Percentiles rank a stretch among this genome's conserved stretches.
phyloP scores from a whole-genome alignment of 2,888 invertebrate genomes.

The Oscheius onirici region DNA sequence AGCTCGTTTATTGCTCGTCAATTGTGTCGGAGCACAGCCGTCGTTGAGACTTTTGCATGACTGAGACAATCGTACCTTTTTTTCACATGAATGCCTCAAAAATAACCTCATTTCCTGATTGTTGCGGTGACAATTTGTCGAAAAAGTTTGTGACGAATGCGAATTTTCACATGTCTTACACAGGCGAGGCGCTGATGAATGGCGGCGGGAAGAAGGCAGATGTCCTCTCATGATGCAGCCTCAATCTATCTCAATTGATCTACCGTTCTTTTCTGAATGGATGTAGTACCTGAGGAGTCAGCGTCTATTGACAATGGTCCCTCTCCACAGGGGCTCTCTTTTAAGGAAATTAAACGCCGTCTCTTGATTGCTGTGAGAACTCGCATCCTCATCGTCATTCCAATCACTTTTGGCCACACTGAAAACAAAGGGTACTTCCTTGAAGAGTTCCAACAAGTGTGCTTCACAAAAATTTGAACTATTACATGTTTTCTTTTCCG shows the following conservation, averaged over 20 bases:
- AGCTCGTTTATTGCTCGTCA: conserved; percentile 31
- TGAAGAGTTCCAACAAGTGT: no score
- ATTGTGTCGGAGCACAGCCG: conserved; percentile 26
- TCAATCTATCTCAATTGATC: conserved; percentile 8
- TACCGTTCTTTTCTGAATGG: background rate
- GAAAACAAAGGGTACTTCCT: no score
- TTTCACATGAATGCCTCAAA: background rate
- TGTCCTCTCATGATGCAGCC: conserved; percentile 4
- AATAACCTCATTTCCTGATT: background rate
- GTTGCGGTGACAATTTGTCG: background rate
- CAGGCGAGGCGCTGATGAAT: conserved; percentile 25
- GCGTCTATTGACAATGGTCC: background rate
- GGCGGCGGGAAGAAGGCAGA: conserved; percentile 27
- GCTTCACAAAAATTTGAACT: no score
- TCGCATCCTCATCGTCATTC: background rate
- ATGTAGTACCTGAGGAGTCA: background rate
- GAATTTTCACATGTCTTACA: conserved; percentile 32
- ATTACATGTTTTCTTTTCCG: background rate
- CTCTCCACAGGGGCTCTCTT: background rate
- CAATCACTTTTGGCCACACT: no score
- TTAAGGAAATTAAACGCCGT: conserved; percentile 4
- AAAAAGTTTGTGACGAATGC: conserved; percentile 3
- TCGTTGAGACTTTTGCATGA: conserved; percentile 23
- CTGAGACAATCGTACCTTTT: conserved; percentile 7
- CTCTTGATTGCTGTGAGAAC: conserved; percentile 3